Conservation (phyloP, 2,797 vertebrate genomes). For the Presbytis comata region DNA sequence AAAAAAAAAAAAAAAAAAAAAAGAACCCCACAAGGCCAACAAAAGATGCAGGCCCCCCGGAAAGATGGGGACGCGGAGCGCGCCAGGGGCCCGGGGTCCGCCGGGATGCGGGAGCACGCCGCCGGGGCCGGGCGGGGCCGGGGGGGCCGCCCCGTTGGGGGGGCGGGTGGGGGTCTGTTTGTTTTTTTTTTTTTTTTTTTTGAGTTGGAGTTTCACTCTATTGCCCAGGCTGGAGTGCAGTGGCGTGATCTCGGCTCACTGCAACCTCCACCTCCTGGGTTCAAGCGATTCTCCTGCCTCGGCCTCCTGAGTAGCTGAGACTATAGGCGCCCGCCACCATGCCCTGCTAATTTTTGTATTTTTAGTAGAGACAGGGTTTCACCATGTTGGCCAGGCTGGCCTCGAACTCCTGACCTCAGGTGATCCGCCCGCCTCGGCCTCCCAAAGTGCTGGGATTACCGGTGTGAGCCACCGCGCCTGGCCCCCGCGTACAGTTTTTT, state of each 20-base stretch:
- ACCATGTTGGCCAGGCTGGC: background rate
- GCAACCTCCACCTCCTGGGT: background rate
- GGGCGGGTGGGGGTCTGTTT: too few species aligned
- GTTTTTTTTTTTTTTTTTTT: background rate
- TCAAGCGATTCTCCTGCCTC: background rate
- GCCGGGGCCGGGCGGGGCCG: too few species aligned
- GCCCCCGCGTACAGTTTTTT: background rate
- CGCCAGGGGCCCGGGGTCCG: too few species aligned
- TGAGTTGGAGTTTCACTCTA: background rate
- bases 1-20: too few species aligned
- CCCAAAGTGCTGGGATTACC: background rate
- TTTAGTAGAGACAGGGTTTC: background rate
- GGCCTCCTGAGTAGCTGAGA: background rate
- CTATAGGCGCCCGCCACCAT: accelerated
- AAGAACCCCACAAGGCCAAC: too few species aligned
- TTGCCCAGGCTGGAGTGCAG: background rate
- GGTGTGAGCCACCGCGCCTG: accelerated
- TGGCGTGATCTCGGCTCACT: accelerated
- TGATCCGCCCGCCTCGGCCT: accelerated
- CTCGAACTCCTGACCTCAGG: background rate
- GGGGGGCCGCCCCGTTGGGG: too few species aligned
- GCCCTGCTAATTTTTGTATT: accelerated
- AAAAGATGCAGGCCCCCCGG: too few species aligned
- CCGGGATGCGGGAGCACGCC: too few species aligned
- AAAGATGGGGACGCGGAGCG: too few species aligned